These are phyloP conservation scores for Pavo muticus DNA, from an alignment of 2,113 vertebrate species.

Conservation along the genomic window DNA sequence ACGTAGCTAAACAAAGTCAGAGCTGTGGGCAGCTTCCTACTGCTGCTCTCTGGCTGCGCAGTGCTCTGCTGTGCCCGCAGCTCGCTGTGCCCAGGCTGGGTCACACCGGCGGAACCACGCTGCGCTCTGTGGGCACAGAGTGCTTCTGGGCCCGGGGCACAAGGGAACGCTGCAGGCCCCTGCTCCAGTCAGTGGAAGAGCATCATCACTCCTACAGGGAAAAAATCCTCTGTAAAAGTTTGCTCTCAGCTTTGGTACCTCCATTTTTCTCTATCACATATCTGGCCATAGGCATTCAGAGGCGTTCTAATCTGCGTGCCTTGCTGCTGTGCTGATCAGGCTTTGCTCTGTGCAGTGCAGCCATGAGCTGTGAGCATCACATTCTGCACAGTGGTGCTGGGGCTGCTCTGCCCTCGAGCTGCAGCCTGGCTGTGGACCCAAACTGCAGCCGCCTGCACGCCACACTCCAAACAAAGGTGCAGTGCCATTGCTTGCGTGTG, in stretches of 20 bases:
- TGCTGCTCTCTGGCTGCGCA: neutral
- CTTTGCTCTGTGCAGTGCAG: neutral
- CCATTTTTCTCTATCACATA: neutral
- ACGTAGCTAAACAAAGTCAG: neutral
- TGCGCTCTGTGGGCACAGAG: neutral
- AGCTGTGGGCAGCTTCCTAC: slow-evolving; percentile 14
- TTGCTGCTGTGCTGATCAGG: accelerated
- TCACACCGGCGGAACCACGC: no score
- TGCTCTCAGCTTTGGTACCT: neutral
- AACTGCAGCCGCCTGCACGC: neutral
- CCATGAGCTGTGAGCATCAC: neutral
- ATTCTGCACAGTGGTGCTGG: neutral
- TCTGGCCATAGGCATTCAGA: accelerated
- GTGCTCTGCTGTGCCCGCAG: neutral
- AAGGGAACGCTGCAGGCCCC: no score
- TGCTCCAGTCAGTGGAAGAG: neutral
- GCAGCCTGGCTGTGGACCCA: neutral
- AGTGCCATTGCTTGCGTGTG: neutral
- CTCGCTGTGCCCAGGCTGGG: no score
- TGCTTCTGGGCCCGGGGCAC: no score
- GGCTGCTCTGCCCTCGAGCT: neutral
- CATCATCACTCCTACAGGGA: neutral
- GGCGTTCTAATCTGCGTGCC: neutral
- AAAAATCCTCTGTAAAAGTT: neutral
- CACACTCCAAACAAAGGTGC: neutral